phyloP scores from a whole-genome alignment of 1,140 invertebrate species.

The Drosophila simulans region DNA sequence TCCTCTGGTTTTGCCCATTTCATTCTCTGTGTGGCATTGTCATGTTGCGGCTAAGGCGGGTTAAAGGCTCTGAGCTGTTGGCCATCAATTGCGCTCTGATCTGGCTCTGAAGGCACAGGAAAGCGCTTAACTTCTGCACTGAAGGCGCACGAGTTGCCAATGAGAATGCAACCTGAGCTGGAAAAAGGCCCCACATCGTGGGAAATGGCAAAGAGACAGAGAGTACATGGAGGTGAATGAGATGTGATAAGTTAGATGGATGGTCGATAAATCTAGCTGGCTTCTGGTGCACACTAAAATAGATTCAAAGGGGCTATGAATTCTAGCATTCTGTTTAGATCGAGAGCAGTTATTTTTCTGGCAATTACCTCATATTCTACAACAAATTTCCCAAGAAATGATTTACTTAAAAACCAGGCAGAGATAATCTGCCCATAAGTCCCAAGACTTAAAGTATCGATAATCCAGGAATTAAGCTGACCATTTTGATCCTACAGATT shows the following conservation, averaged over 20 bases:
- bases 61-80: conserved; percentile 47
- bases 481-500: not conserved
- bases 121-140: conserved; percentile 42
- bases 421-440: conserved; percentile 3
- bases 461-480: conserved; percentile 20
- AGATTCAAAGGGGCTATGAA: too few species aligned
- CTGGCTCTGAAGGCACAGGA: conserved; percentile 49
- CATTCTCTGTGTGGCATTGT: conserved; percentile 28
- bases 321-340: not conserved
- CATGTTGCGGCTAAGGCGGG: conserved; percentile 44
- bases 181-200: conserved; percentile 22
- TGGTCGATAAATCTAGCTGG: conserved; percentile 28
- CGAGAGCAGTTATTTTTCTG: not conserved
- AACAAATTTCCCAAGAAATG: not conserved
- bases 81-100: conserved; percentile 57
- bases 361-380: too few species aligned
- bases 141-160: conserved; percentile 17
- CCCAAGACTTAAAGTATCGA: not conserved
- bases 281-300: conserved; percentile 9
- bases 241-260: conserved; percentile 39
- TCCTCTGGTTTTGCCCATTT: not conserved
- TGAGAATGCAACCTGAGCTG: conserved; percentile 26
- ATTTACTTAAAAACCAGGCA: not conserved
- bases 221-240: conserved; percentile 18
- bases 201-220: conserved; percentile 22